Conservation (phyloP, 2,113 vertebrate species). For the Cardinalis cardinalis region DNA sequence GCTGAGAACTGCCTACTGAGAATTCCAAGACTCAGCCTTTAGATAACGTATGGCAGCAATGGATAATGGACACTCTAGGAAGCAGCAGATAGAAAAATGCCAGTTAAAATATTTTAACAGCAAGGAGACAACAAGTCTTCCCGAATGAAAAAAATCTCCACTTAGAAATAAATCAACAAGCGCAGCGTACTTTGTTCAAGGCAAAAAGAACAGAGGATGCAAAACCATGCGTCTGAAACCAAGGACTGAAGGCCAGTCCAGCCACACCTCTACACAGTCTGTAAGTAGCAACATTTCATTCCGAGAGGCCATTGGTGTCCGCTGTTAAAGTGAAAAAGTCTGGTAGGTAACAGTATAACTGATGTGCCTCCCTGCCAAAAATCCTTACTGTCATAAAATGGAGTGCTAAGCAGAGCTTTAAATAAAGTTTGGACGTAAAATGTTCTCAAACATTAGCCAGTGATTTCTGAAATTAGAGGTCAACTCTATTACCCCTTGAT, state of each 20-base stretch:
- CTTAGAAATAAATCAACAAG: neutral
- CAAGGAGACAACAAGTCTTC: neutral
- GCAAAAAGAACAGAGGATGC: neutral
- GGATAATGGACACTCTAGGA: neutral
- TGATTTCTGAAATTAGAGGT: constrained; percentile 63
- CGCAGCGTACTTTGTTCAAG: neutral
- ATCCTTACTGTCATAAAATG: constrained; percentile 27
- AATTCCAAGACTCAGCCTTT: neutral
- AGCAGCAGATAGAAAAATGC: neutral
- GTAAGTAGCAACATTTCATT: neutral
- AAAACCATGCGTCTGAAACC: neutral
- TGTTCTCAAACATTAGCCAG: constrained; percentile 29
- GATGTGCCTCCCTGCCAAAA: neutral
- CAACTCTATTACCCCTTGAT: constrained; percentile 62
- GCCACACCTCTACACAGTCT: neutral
- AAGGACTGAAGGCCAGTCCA: neutral
- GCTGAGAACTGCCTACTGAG: neutral
- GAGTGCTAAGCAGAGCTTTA: constrained; percentile 61
- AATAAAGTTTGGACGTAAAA: constrained; percentile 63
- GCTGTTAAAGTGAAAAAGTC: neutral
- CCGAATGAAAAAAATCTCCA: neutral
- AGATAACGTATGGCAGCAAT: neutral
- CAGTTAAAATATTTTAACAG: constrained; percentile 1
- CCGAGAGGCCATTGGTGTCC: neutral
- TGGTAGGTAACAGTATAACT: neutral